Conservation (phyloP, 2,888 invertebrate genomes). For the Automeris io region DNA sequence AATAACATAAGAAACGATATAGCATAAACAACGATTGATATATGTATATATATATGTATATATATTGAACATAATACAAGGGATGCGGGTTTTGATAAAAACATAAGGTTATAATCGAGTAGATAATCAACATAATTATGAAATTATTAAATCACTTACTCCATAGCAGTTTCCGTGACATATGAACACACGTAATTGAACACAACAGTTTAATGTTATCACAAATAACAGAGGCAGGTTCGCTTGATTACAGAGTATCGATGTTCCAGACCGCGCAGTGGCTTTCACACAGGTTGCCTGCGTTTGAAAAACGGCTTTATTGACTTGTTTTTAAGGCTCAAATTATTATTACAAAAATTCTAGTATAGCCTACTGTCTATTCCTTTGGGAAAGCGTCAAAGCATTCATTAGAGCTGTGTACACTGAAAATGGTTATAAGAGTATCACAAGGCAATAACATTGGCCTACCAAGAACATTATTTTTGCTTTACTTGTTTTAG, state of each 20-base stretch:
- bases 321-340: constrained; percentile 12
- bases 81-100: no score
- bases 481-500: not conserved
- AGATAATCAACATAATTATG: not conserved
- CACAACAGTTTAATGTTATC: constrained; percentile 26
- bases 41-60: not conserved
- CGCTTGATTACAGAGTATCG: constrained; percentile 30
- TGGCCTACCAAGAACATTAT: no score
- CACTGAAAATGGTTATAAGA: constrained; percentile 27
- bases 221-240: constrained; percentile 27
- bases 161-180: no score
- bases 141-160: constrained; percentile 17
- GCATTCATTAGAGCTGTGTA: constrained; percentile 43
- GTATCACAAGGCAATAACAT: constrained; percentile 23
- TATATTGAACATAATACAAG: no score
- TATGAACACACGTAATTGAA: constrained; percentile 22
- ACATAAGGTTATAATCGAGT: not conserved
- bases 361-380: constrained; percentile 18
- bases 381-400: constrained; percentile 34
- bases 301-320: constrained; percentile 22
- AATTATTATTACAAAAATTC: constrained; percentile 13
- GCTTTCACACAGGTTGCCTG: constrained; percentile 12
- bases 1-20: no score
- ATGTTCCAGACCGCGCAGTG: constrained; percentile 16
- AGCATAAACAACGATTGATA: no score